These are phyloP conservation scores for Desoria tigrina DNA, from an alignment of 2,888 invertebrate species.

Conservation along the genomic window DNA sequence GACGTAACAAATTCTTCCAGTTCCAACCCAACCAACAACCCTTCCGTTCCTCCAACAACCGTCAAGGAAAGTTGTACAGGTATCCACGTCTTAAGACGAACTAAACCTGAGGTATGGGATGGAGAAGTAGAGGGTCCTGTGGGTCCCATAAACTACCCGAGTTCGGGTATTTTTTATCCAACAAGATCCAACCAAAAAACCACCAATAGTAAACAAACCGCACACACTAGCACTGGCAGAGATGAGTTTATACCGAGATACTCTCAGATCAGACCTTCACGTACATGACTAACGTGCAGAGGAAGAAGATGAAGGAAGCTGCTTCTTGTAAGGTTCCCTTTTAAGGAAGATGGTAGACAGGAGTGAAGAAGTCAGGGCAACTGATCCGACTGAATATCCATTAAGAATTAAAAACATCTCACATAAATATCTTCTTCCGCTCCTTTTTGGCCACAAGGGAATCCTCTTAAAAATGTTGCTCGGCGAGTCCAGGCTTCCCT, in stretches of 20 bases:
- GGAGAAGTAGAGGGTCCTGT: slow-evolving; percentile 29
- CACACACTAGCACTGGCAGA: not conserved
- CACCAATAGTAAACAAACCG: slow-evolving; percentile 18
- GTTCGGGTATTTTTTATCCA: slow-evolving; percentile 36
- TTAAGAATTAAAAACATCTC: slow-evolving; percentile 54
- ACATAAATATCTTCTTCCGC: slow-evolving; percentile 53
- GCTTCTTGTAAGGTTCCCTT: not conserved
- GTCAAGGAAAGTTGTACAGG: slow-evolving; percentile 2
- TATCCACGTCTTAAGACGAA: not conserved
- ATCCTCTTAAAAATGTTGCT: slow-evolving; percentile 47
- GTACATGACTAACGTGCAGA: no score
- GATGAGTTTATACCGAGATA: not conserved
- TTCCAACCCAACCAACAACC: not conserved
- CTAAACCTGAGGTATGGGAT: not conserved
- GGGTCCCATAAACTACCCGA: slow-evolving; percentile 52
- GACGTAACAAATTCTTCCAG: not conserved
- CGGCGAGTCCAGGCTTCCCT: not conserved
- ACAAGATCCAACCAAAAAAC: slow-evolving; percentile 30
- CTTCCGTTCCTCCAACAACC: not conserved
- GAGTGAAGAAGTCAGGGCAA: slow-evolving; percentile 23
- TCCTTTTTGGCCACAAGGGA: slow-evolving; percentile 45
- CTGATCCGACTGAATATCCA: slow-evolving; percentile 52
- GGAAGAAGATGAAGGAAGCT: not conserved
- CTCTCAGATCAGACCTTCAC: no score
- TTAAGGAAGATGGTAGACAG: not conserved